These are phyloP conservation scores for Cyanoramphus novaezelandiae DNA, from an alignment of 2,113 vertebrate species.

Conservation along the genomic window DNA sequence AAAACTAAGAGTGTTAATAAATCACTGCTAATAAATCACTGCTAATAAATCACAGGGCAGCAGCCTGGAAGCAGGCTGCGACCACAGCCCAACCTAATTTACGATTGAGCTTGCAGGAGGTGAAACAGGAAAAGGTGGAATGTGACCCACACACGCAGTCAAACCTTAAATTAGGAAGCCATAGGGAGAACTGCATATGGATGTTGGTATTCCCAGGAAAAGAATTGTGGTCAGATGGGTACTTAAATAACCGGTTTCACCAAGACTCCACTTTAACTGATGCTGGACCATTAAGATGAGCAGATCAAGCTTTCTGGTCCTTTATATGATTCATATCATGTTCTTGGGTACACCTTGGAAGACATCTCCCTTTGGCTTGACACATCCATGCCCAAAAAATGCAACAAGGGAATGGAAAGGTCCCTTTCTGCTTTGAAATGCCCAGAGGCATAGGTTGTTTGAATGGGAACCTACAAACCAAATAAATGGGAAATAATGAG, in stretches of 20 bases:
- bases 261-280: neutral
- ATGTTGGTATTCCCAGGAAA: neutral
- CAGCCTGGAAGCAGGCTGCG: neutral
- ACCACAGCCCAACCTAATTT: neutral
- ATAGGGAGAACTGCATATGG: neutral
- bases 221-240: neutral
- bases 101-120: neutral
- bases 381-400: neutral
- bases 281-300: neutral
- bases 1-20: neutral
- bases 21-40: neutral
- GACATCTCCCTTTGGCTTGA: neutral
- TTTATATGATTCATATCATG: neutral
- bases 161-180: neutral
- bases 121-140: neutral
- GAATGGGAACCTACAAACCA: neutral
- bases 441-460: neutral
- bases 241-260: neutral
- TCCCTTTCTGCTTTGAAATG: neutral
- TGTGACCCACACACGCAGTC: rapidly evolving
- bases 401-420: neutral
- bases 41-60: neutral
- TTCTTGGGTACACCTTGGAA: neutral
- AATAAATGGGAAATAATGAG: neutral
- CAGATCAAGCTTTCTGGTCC: rapidly evolving